Conservation (phyloP, 92 coral and sea anemone genomes). For the Pocillopora meandrina region DNA sequence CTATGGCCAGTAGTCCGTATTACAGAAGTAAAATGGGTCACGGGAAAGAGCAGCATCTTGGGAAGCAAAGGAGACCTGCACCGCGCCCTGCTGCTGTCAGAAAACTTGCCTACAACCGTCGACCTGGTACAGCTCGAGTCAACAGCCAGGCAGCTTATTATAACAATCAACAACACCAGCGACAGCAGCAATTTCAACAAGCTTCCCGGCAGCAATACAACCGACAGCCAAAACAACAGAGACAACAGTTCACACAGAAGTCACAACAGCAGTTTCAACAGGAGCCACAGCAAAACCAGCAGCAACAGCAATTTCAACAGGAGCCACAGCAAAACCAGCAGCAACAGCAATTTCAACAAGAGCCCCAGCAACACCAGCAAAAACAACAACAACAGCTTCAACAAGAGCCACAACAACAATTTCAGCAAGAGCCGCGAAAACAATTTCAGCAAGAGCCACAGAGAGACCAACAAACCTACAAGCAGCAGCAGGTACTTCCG, state of each 20-base stretch:
- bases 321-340: neutral
- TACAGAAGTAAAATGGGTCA: conserved; percentile 32
- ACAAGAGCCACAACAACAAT: neutral
- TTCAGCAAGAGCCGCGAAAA: neutral
- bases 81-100: conserved; percentile 9
- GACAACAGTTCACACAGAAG: conserved; percentile 9
- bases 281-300: neutral
- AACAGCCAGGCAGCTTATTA: conserved; percentile 20
- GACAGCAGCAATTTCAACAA: conserved; percentile 2
- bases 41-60: neutral
- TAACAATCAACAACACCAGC: neutral
- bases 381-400: conserved; percentile 17
- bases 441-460: conserved; percentile 8
- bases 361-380: conserved; percentile 11
- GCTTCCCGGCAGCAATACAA: neutral
- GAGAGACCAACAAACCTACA: neutral
- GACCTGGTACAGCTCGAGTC: neutral
- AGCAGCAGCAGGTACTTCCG: conserved; percentile 2
- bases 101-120: conserved; percentile 19
- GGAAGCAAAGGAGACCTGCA: conserved; percentile 17
- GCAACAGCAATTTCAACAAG: conserved; percentile 1
- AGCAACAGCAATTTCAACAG: neutral
- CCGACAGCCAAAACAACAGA: conserved; percentile 15
- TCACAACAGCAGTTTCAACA: conserved; percentile 17
- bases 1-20: conserved; percentile 26